phyloP scores from a whole-genome alignment of 2,888 invertebrate species.

The Metopia argyrocephala region DNA sequence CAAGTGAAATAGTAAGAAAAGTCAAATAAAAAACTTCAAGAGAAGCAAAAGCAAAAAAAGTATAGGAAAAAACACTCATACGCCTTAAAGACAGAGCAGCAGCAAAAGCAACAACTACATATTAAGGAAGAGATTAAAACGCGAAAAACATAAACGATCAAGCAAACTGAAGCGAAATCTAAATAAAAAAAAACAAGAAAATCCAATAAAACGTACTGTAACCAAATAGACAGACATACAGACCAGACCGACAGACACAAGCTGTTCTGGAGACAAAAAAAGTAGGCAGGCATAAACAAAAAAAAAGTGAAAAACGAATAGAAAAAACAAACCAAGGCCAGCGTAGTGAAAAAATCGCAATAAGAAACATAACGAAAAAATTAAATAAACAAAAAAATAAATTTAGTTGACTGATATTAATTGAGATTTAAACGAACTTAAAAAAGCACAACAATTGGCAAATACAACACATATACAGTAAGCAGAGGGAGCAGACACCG shows the following conservation, averaged over 20 bases:
- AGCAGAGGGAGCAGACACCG: constrained; percentile 51
- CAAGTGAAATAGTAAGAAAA: constrained; percentile 63
- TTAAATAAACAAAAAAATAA: constrained; percentile 47
- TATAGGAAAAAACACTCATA: constrained; percentile 65
- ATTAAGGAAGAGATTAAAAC: constrained; percentile 58
- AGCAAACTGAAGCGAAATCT: constrained; percentile 52
- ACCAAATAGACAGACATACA: neutral
- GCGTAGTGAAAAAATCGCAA: constrained; percentile 28
- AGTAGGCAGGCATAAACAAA: constrained; percentile 24
- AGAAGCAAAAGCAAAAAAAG: constrained; percentile 58
- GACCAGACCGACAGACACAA: constrained; percentile 50
- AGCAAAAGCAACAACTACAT: constrained; percentile 61
- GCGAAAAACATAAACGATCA: constrained; percentile 57
- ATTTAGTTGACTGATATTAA: constrained; percentile 52
- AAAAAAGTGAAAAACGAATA: constrained; percentile 18
- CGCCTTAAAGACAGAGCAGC: constrained; percentile 67
- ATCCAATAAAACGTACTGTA: constrained; percentile 51
- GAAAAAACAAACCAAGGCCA: constrained; percentile 55
- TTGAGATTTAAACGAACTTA: constrained; percentile 56
- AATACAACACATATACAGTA: constrained; percentile 50
- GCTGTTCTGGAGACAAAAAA: constrained; percentile 51
- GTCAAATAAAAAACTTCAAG: constrained; percentile 48
- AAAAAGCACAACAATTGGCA: constrained; percentile 41
- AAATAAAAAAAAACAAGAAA: constrained; percentile 57
- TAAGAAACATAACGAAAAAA: constrained; percentile 42